Evolutionary conservation across 1,140 invertebrate genomes (phyloP).

Genomic region (Phenacoccus solenopsis): DNA sequence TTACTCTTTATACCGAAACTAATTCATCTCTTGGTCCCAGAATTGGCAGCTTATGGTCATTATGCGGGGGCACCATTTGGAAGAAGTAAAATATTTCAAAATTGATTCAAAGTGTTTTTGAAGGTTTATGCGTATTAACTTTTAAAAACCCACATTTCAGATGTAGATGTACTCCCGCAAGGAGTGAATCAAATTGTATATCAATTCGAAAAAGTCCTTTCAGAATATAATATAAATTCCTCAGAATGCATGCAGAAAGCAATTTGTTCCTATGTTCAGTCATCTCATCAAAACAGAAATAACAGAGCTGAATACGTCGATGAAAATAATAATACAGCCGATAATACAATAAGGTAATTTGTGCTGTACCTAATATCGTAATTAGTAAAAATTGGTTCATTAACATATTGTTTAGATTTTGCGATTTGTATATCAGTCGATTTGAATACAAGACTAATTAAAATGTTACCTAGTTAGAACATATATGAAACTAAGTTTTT

Average conservation of each 20-base stretch:
- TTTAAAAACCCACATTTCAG: no score
- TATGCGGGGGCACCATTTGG: neutral
- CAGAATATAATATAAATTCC: constrained; percentile 61
- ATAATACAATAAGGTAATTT: constrained; percentile 12
- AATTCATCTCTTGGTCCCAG: constrained; percentile 38
- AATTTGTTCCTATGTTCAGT: constrained; percentile 58
- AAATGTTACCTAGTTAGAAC: neutral
- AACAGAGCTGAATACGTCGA: neutral
- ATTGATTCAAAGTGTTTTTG: neutral
- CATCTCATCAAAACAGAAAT: constrained; percentile 34
- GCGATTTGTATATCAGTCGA: neutral
- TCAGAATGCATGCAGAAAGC: constrained; percentile 62
- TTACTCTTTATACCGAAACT: constrained; percentile 64
- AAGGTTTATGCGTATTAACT: no score
- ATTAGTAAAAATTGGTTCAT: neutral
- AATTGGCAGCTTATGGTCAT: constrained; percentile 5
- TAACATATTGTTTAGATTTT: constrained; percentile 8
- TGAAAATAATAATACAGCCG: neutral
- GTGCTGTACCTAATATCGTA: neutral
- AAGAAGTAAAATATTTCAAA: neutral
- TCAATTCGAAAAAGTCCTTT: constrained; percentile 55
- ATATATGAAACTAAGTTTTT: neutral
- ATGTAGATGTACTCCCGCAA: constrained; percentile 27
- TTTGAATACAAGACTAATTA: neutral
- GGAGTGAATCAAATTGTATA: constrained; percentile 50